Conservation (phyloP, 64 coral and sea anemone species). For the Porites australiensis region DNA sequence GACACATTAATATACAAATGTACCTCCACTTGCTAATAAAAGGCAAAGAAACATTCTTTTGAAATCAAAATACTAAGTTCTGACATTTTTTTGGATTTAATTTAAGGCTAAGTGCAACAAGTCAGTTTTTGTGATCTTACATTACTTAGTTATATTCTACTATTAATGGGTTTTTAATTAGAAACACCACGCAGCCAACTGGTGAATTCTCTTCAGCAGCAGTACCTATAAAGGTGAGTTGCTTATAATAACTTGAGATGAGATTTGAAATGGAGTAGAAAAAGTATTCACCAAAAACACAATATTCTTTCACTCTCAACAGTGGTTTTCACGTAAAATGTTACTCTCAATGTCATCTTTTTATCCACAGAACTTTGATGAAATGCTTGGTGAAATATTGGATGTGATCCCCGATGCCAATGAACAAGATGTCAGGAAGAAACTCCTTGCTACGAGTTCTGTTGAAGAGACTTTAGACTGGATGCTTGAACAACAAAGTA, state of each 20-base stretch:
- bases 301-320: background rate
- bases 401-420: constrained; percentile 1
- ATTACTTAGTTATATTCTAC: background rate
- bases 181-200: background rate
- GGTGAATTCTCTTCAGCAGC: background rate
- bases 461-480: constrained; percentile 13
- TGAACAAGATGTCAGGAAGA: constrained; percentile 15
- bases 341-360: background rate
- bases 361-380: constrained; percentile 1
- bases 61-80: background rate
- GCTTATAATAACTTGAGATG: background rate
- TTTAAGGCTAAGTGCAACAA: background rate
- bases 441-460: background rate
- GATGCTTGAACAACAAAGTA: constrained; percentile 25
- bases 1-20: no score
- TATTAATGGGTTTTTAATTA: background rate
- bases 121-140: background rate
- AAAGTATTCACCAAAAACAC: no score
- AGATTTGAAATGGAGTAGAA: background rate
- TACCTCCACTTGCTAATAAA: no score
- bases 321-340: background rate
- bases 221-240: background rate
- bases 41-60: no score
- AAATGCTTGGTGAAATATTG: constrained; percentile 10
- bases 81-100: background rate